These are phyloP conservation scores for Melanotaenia nigrans DNA, from an alignment of 2,797 vertebrate genomes.

Conservation along the genomic window DNA sequence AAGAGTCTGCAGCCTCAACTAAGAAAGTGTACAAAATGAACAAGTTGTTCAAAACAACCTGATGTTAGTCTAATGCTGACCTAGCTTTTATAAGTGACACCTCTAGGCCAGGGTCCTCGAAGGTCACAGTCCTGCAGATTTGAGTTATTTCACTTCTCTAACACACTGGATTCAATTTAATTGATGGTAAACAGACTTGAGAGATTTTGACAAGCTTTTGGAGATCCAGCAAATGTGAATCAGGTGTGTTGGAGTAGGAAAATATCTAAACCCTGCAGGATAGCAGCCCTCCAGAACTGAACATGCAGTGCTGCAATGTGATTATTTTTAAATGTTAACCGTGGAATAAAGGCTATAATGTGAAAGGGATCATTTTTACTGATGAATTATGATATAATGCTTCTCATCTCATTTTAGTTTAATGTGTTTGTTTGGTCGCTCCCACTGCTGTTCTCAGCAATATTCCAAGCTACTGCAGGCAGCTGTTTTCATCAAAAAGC, in stretches of 20 bases:
- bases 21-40: too few species aligned
- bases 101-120: neutral
- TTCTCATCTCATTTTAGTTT: constrained; percentile 9
- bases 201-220: neutral
- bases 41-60: too few species aligned
- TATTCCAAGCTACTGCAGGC: neutral
- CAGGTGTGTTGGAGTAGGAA: neutral
- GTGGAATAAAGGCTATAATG: neutral
- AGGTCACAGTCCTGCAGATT: too few species aligned
- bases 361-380: neutral
- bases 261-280: neutral
- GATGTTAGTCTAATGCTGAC: too few species aligned
- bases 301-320: neutral
- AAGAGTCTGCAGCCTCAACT: neutral
- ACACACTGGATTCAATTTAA: neutral
- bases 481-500: constrained; percentile 19
- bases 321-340: constrained; percentile 3
- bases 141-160: neutral
- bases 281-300: too few species aligned
- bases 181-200: neutral
- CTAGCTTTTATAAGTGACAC: too few species aligned
- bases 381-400: neutral
- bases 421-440: constrained; percentile 25
- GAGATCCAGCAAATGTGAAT: neutral
- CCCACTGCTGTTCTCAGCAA: constrained; percentile 3